Evolutionary conservation across 2,888 invertebrate species (phyloP).

Genomic region (Hirtodrosophila histrioides): DNA sequence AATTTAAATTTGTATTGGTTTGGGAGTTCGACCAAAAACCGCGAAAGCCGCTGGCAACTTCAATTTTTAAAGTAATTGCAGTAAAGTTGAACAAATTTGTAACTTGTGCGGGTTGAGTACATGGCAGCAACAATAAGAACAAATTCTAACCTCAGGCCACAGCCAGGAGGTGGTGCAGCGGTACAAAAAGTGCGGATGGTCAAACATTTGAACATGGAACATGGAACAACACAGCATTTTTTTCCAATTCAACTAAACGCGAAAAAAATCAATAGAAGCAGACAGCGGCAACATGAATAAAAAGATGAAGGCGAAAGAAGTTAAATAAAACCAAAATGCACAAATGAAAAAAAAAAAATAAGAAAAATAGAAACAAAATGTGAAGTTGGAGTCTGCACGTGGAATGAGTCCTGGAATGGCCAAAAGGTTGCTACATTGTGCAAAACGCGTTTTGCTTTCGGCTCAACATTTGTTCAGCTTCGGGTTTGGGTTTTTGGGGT

Average conservation of each 20-base stretch:
- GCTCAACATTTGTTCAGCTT: background rate
- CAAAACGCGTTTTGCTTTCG: slow-evolving; percentile 64
- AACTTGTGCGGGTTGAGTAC: slow-evolving; percentile 33
- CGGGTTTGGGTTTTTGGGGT: slow-evolving; percentile 17
- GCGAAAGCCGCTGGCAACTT: slow-evolving; percentile 76
- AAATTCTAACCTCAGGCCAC: slow-evolving; percentile 78
- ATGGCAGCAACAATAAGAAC: slow-evolving; percentile 47
- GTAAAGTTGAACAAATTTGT: slow-evolving; percentile 75
- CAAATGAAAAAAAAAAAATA: slow-evolving; percentile 44
- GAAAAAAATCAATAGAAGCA: slow-evolving; percentile 85
- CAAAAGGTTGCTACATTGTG: slow-evolving; percentile 76
- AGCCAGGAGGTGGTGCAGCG: slow-evolving; percentile 8
- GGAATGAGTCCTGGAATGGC: slow-evolving; percentile 30
- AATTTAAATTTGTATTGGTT: slow-evolving; percentile 21
- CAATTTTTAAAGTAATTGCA: slow-evolving; percentile 81
- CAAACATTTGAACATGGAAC: slow-evolving; percentile 64
- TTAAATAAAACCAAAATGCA: slow-evolving; percentile 68
- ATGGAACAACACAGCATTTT: slow-evolving; percentile 27
- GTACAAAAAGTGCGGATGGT: slow-evolving; percentile 45
- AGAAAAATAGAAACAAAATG: slow-evolving; percentile 28
- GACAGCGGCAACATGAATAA: slow-evolving; percentile 79
- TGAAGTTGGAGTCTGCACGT: slow-evolving; percentile 33
- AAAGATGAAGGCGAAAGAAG: slow-evolving; percentile 64
- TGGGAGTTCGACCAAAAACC: slow-evolving; percentile 49
- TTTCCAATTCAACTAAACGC: slow-evolving; percentile 58